Evolutionary conservation across 2,888 invertebrate genomes (phyloP).

Genomic region (Melanotus villosus): DNA sequence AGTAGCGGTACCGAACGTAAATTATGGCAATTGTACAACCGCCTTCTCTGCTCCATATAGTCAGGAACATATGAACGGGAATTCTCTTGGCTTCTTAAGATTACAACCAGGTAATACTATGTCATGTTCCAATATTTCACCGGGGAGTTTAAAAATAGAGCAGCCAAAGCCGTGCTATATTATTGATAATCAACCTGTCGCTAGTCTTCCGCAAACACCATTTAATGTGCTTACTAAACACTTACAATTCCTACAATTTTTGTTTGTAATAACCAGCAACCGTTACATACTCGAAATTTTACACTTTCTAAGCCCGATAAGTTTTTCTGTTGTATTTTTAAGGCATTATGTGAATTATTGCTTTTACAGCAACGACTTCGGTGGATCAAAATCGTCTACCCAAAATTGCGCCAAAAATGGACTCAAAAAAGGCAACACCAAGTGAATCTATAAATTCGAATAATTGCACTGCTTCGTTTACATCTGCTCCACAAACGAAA

Average conservation of each 20-base stretch:
- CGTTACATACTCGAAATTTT: conserved; percentile 6
- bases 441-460: conserved; percentile 49
- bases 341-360: too few species aligned
- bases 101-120: conserved; percentile 41
- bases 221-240: conserved; percentile 57
- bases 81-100: conserved; percentile 50
- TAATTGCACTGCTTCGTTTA: conserved; percentile 38
- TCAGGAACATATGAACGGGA: conserved; percentile 48
- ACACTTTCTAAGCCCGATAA: conserved; percentile 17
- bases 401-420: too few species aligned
- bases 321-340: too few species aligned
- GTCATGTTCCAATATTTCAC: conserved; percentile 35
- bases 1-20: background rate
- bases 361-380: too few species aligned
- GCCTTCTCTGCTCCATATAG: conserved; percentile 2
- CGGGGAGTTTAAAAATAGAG: too few species aligned
- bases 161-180: too few species aligned
- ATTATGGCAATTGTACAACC: background rate
- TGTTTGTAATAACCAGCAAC: conserved; percentile 47
- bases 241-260: conserved; percentile 64
- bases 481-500: too few species aligned
- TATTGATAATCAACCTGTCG: too few species aligned
- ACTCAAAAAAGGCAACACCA: conserved; percentile 30
- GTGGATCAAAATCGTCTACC: too few species aligned
- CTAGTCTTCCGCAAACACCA: too few species aligned